phyloP scores from a whole-genome alignment of 2,113 vertebrate species.

The Egretta garzetta region DNA sequence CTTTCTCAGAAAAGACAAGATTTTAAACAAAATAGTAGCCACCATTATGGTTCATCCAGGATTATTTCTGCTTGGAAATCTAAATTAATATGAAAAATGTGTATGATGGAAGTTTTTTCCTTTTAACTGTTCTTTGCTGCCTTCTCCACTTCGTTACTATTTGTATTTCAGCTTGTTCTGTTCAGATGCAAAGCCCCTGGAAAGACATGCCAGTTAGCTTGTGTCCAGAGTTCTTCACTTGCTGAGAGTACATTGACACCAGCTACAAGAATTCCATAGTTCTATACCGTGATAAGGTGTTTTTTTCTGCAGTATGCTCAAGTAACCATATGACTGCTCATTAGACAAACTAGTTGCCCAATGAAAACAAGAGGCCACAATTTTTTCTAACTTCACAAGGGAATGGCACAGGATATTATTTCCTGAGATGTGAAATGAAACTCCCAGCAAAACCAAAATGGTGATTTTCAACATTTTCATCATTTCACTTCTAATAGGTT shows the following conservation, averaged over 20 bases:
- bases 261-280: not conserved
- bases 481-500: not conserved
- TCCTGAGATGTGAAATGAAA: not conserved
- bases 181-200: not conserved
- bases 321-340: not conserved
- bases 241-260: not conserved
- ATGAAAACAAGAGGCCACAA: not conserved
- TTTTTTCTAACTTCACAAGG: not conserved
- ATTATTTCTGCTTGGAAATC: not conserved
- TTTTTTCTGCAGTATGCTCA: not conserved
- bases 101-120: not conserved
- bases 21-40: not conserved
- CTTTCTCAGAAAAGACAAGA: not conserved
- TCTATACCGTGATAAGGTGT: rapidly evolving
- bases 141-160: not conserved
- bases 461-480: not conserved
- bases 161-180: not conserved
- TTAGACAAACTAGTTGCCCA: not conserved
- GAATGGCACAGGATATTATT: not conserved
- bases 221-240: not conserved
- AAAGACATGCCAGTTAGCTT: not conserved
- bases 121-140: not conserved
- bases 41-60: not conserved
- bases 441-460: not conserved
- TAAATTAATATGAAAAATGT: not conserved